A percentile compares a stretch with the other conserved stretches of the same genome.
phyloP scores from a whole-genome alignment of 2,113 vertebrate genomes.

The Peromyscus californicus region DNA sequence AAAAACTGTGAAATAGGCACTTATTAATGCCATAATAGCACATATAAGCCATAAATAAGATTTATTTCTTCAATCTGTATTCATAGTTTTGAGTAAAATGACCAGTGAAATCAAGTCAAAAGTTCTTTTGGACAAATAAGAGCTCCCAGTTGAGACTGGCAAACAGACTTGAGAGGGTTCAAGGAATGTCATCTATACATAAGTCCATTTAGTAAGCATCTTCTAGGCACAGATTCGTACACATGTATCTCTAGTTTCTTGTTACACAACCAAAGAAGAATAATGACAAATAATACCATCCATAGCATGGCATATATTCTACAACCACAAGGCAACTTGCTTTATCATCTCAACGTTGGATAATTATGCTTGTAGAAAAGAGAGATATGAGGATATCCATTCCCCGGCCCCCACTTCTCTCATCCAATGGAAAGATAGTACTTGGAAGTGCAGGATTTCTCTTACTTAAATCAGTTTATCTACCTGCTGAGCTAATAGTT shows the following conservation, averaged over 20 bases:
- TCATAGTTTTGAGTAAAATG: not conserved
- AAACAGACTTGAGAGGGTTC: not conserved
- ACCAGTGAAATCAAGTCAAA: not conserved
- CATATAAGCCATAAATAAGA: not conserved
- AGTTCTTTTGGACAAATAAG: not conserved
- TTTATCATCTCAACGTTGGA: not conserved
- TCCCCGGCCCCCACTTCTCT: rapidly evolving
- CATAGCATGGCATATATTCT: not conserved
- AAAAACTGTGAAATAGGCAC: not conserved
- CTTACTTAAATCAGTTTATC: not conserved
- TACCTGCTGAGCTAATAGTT: not conserved
- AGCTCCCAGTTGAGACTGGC: not conserved
- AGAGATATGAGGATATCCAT: not conserved
- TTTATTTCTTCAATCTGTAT: not conserved
- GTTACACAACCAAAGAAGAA: not conserved
- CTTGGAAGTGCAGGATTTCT: not conserved
- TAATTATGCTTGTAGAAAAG: no score
- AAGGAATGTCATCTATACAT: no score
- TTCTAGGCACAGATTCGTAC: not conserved
- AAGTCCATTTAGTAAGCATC: not conserved
- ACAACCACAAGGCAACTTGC: not conserved
- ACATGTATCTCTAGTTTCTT: not conserved
- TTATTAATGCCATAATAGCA: not conserved
- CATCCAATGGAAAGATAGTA: not conserved
- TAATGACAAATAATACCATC: not conserved